A percentile compares a stretch with the other conserved stretches of the same genome.
These are phyloP conservation scores for Danio kyathit DNA, from an alignment of 2,797 vertebrate species.

Conservation along the genomic window DNA sequence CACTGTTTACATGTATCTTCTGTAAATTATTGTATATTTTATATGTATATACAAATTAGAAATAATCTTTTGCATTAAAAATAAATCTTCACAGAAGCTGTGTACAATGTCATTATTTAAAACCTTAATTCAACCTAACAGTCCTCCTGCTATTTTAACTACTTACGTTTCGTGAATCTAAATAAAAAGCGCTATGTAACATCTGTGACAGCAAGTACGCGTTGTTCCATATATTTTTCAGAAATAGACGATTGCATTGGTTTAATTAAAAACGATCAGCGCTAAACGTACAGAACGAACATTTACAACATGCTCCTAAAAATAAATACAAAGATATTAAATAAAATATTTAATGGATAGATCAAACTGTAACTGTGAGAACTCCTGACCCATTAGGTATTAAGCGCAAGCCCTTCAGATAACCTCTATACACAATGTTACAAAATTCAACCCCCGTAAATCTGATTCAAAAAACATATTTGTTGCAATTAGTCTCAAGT, in stretches of 20 bases:
- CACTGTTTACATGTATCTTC: conserved; percentile 63
- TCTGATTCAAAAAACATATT: neutral
- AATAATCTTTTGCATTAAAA: conserved; percentile 62
- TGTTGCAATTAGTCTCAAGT: neutral
- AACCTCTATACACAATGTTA: neutral
- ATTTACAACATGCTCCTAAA: neutral
- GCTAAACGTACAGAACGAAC: neutral
- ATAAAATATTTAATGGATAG: neutral
- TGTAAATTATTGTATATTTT: conserved; percentile 67
- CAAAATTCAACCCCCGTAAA: neutral
- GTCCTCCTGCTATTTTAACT: neutral
- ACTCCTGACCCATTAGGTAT: neutral
- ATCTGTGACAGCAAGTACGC: neutral
- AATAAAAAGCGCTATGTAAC: neutral
- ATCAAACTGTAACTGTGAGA: neutral
- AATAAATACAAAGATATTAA: neutral
- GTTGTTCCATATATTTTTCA: neutral
- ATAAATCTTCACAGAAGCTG: conserved; percentile 55
- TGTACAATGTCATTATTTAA: conserved; percentile 39
- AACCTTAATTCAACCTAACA: too few species aligned
- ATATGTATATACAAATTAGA: conserved; percentile 62
- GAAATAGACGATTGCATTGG: neutral
- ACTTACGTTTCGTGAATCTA: neutral
- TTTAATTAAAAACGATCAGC: neutral
- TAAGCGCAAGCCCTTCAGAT: neutral